Percentiles rank a stretch among this genome's conserved stretches.
Evolutionary conservation across 1,140 invertebrate species (phyloP).

Genomic region (Piezodorus guildinii): DNA sequence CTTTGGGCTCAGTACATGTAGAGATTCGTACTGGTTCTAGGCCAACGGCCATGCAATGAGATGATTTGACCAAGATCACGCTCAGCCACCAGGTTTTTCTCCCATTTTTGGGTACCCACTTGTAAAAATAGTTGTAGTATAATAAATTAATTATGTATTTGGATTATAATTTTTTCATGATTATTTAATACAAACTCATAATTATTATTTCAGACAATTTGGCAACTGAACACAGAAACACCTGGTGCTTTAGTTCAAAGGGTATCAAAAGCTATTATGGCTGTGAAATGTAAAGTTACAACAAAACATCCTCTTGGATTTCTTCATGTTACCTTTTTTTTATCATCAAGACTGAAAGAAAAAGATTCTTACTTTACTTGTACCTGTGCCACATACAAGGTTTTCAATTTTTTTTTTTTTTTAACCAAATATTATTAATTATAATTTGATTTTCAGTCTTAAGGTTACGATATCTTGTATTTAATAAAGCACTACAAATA

Average conservation of each 20-base stretch:
- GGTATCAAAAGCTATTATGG: slow-evolving; percentile 65
- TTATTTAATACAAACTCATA: neutral
- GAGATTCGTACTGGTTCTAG: too few species aligned
- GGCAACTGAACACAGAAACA: slow-evolving; percentile 48
- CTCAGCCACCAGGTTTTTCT: too few species aligned
- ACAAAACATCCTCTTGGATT: slow-evolving; percentile 61
- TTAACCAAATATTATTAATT: neutral
- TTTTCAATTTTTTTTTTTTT: slow-evolving; percentile 27
- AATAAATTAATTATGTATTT: too few species aligned
- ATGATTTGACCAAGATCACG: too few species aligned
- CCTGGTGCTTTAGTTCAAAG: slow-evolving; percentile 59
- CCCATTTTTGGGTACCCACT: too few species aligned
- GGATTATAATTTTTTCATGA: too few species aligned
- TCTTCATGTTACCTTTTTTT: slow-evolving; percentile 46
- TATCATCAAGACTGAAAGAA: slow-evolving; percentile 16
- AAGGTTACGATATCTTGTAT: too few species aligned
- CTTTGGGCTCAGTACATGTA: too few species aligned
- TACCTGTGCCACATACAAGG: slow-evolving; percentile 49
- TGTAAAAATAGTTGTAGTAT: too few species aligned
- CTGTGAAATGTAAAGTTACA: slow-evolving; percentile 58
- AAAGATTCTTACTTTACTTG: slow-evolving; percentile 36
- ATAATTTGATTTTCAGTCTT: neutral
- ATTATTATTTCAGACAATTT: slow-evolving; percentile 38
- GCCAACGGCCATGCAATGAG: too few species aligned
- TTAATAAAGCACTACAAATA: too few species aligned